phyloP scores from a whole-genome alignment of 2,113 vertebrate species.

The Crotalus horridus region DNA sequence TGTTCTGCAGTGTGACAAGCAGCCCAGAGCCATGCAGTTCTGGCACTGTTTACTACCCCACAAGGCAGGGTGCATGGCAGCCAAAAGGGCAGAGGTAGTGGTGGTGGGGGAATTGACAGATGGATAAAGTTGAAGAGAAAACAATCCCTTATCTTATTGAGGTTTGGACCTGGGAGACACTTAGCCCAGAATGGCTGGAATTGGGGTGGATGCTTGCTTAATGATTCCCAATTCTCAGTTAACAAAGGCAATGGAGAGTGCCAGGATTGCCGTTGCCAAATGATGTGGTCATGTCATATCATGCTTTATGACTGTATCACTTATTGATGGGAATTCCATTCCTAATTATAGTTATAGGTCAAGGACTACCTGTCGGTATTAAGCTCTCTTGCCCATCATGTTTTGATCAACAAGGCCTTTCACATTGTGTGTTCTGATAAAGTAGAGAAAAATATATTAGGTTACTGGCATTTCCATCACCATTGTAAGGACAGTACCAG shows the following conservation, averaged over 20 bases:
- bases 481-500: background rate
- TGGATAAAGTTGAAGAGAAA: background rate
- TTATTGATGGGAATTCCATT: background rate
- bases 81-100: background rate
- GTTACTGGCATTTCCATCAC: background rate
- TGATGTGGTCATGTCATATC: background rate
- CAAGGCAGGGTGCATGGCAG: background rate
- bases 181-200: background rate
- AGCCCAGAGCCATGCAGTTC: background rate
- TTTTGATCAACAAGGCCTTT: background rate
- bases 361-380: background rate
- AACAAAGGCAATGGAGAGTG: background rate
- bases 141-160: background rate
- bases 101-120: background rate
- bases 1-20: background rate
- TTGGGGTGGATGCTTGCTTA: background rate
- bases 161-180: background rate
- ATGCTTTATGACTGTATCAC: background rate
- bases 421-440: background rate
- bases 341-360: background rate
- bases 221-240: background rate
- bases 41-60: background rate
- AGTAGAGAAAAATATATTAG: background rate
- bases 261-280: background rate
- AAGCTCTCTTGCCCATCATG: background rate